phyloP scores from a whole-genome alignment of 2,113 vertebrate genomes.

The Indicator maculatus region DNA sequence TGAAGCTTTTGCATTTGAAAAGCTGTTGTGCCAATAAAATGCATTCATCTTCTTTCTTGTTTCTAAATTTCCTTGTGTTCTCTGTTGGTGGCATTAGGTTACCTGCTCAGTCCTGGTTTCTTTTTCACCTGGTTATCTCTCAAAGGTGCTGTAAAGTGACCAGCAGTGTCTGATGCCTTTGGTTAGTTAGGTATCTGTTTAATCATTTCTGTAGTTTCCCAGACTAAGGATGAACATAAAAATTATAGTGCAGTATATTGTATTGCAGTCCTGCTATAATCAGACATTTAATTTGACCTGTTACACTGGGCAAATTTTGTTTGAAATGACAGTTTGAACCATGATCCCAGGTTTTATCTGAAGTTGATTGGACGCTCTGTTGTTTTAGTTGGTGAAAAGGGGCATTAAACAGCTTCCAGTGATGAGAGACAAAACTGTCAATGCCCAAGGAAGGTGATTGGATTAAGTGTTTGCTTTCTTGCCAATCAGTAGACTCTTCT shows the following conservation, averaged over 20 bases:
- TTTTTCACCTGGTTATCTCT: not conserved
- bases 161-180: not conserved
- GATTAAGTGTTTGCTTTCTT: not conserved
- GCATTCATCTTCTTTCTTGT: not conserved
- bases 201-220: constrained; percentile 23
- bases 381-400: not conserved
- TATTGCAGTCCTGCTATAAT: constrained; percentile 36
- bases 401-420: not conserved
- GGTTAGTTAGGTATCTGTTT: constrained; percentile 8
- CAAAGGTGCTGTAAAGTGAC: not conserved
- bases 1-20: not conserved
- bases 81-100: not conserved
- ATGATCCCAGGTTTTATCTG: not conserved
- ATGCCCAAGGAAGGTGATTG: not conserved
- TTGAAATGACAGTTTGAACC: not conserved
- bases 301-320: not conserved
- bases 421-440: not conserved
- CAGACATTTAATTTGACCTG: constrained; percentile 68
- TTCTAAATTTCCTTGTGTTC: not conserved
- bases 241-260: not conserved
- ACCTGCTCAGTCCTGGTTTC: not conserved
- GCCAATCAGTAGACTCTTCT: not conserved
- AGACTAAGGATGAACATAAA: not conserved
- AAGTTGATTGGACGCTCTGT: not conserved
- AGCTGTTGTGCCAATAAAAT: not conserved